phyloP scores from a whole-genome alignment of 2,888 invertebrate species.

The Drosophila monieri region DNA sequence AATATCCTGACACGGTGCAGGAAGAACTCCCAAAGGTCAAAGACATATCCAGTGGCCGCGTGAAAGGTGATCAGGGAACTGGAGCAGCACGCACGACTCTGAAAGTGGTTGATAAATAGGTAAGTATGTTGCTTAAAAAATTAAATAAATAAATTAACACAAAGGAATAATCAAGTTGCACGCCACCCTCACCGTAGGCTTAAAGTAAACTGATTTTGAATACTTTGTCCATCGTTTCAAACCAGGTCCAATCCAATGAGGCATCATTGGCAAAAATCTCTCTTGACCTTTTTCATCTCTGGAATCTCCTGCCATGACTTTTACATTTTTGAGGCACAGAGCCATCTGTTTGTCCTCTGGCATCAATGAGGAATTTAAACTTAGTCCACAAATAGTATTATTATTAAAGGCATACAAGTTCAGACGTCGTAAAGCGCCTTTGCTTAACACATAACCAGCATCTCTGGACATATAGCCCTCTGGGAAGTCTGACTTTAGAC shows the following conservation, averaged over 20 bases:
- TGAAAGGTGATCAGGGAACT: conserved; percentile 15
- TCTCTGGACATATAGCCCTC: not conserved
- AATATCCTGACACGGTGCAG: conserved; percentile 7
- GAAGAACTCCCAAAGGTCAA: conserved; percentile 28
- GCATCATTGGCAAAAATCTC: not conserved
- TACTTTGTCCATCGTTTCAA: not conserved
- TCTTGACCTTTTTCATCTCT: not conserved
- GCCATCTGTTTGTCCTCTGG: not conserved
- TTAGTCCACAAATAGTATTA: not conserved
- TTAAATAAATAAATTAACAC: not conserved
- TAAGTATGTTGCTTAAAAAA: not conserved
- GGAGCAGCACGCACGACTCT: conserved; percentile 12
- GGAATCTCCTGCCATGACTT: not conserved
- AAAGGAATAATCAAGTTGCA: not conserved
- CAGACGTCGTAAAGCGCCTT: not conserved
- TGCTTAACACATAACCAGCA: conserved; percentile 4
- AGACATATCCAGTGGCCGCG: not conserved
- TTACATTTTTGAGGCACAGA: not conserved
- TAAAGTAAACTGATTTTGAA: not conserved
- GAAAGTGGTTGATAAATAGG: not conserved
- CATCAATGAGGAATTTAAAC: not conserved
- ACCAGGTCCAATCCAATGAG: not conserved
- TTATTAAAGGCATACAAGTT: not conserved
- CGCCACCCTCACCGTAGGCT: not conserved
- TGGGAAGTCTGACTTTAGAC: not conserved